A percentile compares a stretch with the other conserved stretches of the same genome.
Conservation (phyloP, 2,797 vertebrate genomes). For the Rallus crepitans region DNA sequence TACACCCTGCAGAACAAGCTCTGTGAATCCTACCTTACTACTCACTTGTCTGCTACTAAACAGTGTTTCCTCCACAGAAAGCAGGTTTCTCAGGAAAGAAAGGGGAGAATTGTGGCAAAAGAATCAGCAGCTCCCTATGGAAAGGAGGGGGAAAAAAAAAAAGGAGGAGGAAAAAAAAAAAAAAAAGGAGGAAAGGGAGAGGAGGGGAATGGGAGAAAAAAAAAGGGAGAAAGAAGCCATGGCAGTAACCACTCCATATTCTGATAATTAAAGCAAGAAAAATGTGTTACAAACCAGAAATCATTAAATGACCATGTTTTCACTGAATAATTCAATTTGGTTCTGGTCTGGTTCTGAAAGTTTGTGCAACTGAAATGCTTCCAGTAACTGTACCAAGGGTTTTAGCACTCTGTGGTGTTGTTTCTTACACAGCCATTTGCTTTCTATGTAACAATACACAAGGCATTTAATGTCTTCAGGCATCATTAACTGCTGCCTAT, state of each 20-base stretch:
- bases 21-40: background rate
- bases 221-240: background rate
- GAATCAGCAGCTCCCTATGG: background rate
- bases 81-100: background rate
- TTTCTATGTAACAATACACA: background rate
- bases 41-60: background rate
- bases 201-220: background rate
- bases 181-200: background rate
- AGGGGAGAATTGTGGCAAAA: background rate
- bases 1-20: background rate
- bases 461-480: slow-evolving; percentile 16
- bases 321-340: background rate
- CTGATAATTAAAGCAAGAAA: slow-evolving; percentile 2
- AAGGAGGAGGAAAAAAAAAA: no score
- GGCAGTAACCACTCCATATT: background rate
- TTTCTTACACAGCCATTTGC: background rate
- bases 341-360: background rate
- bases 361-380: background rate
- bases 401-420: background rate
- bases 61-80: background rate
- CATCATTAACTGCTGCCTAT: slow-evolving; percentile 24
- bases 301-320: background rate
- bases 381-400: background rate
- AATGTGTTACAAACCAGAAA: background rate
- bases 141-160: no score